phyloP scores from a whole-genome alignment of 2,113 vertebrate species.

The Acanthisitta chloris region DNA sequence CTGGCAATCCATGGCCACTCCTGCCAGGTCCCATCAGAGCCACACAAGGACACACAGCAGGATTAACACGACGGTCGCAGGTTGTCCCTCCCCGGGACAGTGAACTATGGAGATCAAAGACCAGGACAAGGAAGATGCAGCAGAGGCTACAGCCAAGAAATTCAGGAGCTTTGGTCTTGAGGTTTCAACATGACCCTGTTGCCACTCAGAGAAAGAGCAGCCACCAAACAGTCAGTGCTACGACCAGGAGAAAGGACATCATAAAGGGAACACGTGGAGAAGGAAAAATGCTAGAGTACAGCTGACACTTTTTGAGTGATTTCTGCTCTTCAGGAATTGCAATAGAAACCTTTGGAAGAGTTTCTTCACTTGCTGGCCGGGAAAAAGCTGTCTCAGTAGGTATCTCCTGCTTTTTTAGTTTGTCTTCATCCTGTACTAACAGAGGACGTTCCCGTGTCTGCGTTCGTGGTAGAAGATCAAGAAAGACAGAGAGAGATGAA shows the following conservation, averaged over 20 bases:
- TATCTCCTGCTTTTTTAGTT: conserved; percentile 81
- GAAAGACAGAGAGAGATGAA: conserved; percentile 94
- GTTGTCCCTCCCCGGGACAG: neutral
- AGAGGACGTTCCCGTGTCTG: conserved; percentile 84
- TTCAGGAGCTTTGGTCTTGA: conserved; percentile 70
- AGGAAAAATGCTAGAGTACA: conserved; percentile 78
- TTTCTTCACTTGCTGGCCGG: conserved; percentile 70
- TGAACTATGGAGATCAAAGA: neutral
- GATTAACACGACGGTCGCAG: neutral
- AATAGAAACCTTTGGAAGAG: conserved; percentile 82
- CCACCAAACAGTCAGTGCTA: conserved; percentile 88
- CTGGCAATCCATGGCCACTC: conserved; percentile 57
- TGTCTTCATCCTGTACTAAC: conserved; percentile 84
- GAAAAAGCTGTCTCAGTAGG: conserved; percentile 74
- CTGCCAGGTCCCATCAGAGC: neutral
- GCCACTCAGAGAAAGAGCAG: conserved; percentile 84
- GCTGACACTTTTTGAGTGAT: conserved; percentile 74
- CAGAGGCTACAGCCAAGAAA: conserved; percentile 49
- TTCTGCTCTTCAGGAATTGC: conserved; percentile 81
- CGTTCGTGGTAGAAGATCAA: conserved; percentile 87
- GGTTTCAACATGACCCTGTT: conserved; percentile 58
- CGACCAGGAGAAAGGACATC: conserved; percentile 84
- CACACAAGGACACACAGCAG: neutral
- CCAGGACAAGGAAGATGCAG: conserved; percentile 31
- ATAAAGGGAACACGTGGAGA: conserved; percentile 80